Conservation (phyloP, 2,113 vertebrate species). For the Trachemys scripta region DNA sequence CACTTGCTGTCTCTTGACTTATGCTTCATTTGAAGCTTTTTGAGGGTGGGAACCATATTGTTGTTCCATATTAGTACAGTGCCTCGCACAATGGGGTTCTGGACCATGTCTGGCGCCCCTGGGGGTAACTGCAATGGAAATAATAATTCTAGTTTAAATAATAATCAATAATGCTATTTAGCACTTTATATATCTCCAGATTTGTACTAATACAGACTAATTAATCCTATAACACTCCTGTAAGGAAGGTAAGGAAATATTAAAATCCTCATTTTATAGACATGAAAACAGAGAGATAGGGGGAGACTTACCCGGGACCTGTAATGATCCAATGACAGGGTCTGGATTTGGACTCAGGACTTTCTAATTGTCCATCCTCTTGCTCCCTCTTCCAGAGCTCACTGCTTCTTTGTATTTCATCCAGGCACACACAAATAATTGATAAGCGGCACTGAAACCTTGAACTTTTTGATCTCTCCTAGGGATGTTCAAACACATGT, state of each 20-base stretch:
- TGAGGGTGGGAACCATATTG: not conserved
- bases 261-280: not conserved
- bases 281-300: not conserved
- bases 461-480: not conserved
- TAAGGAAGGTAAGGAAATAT: not conserved
- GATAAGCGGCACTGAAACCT: not conserved
- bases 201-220: not conserved
- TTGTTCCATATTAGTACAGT: not conserved
- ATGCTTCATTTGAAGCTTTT: not conserved
- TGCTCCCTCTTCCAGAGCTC: not conserved
- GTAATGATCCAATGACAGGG: not conserved
- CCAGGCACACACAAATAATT: not conserved
- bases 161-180: not conserved
- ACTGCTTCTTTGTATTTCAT: not conserved
- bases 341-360: not conserved
- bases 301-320: not conserved
- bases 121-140: not conserved
- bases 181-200: not conserved
- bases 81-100: not conserved
- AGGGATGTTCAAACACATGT: not conserved
- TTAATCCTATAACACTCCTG: not conserved
- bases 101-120: not conserved
- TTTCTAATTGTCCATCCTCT: not conserved
- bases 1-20: not conserved
- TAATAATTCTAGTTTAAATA: not conserved